These are phyloP conservation scores for Oncorhynchus mykiss DNA, from an alignment of 2,113 vertebrate genomes.

Conservation along the genomic window DNA sequence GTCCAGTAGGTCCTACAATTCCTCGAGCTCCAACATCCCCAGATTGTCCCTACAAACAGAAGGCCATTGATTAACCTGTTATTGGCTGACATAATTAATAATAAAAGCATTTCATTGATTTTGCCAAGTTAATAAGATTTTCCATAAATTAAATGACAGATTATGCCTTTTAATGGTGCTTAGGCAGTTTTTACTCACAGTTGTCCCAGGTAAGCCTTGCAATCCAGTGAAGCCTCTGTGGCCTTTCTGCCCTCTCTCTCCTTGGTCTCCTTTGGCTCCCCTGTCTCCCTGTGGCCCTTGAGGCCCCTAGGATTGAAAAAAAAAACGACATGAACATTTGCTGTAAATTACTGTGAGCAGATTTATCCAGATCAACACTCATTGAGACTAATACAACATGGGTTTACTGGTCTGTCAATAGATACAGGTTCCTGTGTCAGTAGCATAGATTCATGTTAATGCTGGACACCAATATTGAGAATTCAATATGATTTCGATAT, in stretches of 20 bases:
- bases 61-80: background rate
- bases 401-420: background rate
- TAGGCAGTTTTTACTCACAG: slow-evolving; percentile 74
- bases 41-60: slow-evolving; percentile 79
- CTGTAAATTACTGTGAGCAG: background rate
- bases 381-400: background rate
- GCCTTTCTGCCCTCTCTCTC: slow-evolving; percentile 94
- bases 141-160: no score
- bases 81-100: no score
- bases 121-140: no score
- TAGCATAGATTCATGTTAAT: background rate
- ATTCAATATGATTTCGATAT: no score
- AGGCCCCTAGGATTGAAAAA: slow-evolving; percentile 79
- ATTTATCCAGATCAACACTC: background rate
- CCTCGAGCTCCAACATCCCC: slow-evolving; percentile 87
- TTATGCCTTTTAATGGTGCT: background rate
- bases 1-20: slow-evolving; percentile 89
- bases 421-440: background rate
- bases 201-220: slow-evolving; percentile 88
- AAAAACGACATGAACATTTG: background rate
- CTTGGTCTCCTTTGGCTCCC: slow-evolving; percentile 84
- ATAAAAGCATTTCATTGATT: no score
- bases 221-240: slow-evolving; percentile 95
- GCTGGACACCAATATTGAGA: no score
- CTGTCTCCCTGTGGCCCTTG: slow-evolving; percentile 96